Percentiles rank a stretch among this genome's conserved stretches.
phyloP scores from a whole-genome alignment of 2,113 vertebrate genomes.

The Oxyruncus cristatus region DNA sequence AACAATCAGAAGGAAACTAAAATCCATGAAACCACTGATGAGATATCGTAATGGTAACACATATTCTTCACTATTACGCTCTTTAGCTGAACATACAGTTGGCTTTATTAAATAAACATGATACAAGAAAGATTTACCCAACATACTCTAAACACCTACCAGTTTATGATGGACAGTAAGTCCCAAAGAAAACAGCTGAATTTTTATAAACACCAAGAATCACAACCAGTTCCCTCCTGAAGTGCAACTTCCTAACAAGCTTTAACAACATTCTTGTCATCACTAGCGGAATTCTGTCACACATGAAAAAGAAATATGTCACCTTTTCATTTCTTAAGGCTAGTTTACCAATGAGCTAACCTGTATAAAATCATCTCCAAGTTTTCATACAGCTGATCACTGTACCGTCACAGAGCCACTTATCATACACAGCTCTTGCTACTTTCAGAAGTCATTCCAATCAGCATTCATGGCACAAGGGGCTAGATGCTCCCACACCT shows the following conservation, averaged over 20 bases:
- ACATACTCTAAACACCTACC: neutral
- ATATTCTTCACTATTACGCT: neutral
- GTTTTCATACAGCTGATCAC: neutral
- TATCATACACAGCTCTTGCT: neutral
- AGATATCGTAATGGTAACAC: neutral
- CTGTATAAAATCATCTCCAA: neutral
- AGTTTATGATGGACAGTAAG: neutral
- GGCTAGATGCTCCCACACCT: neutral
- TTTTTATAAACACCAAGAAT: neutral
- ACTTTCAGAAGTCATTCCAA: neutral
- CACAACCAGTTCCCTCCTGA: neutral
- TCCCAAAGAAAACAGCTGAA: neutral
- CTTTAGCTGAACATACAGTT: neutral
- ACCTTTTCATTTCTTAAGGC: neutral
- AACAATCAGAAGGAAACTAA: neutral
- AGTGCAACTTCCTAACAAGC: neutral
- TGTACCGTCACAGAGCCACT: neutral
- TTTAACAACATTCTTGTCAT: neutral
- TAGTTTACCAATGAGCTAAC: neutral
- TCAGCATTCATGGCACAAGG: neutral
- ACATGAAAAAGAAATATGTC: neutral
- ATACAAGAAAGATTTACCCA: neutral
- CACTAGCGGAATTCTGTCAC: neutral
- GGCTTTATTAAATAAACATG: neutral
- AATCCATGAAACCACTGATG: neutral